These are phyloP conservation scores for Colistium nudipinnis DNA, from an alignment of 2,113 vertebrate species.

Conservation along the genomic window DNA sequence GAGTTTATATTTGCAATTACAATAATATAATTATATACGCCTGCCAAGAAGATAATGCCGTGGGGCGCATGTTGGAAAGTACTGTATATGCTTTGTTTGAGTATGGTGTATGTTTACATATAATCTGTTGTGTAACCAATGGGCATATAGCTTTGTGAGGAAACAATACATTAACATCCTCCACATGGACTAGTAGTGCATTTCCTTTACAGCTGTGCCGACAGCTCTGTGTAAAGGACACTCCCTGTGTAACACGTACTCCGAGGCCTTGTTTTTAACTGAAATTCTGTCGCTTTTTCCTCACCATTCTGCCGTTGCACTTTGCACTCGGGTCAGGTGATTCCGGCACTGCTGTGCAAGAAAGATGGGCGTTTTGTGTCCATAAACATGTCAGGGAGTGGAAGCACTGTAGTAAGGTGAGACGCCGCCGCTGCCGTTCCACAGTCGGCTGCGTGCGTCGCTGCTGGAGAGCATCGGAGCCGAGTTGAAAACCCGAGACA, in stretches of 20 bases:
- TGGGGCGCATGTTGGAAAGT: too few species aligned
- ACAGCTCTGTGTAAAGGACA: slow-evolving; percentile 21
- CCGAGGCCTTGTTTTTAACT: slow-evolving; percentile 8
- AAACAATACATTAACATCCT: slow-evolving; percentile 28
- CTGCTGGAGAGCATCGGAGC: slow-evolving; percentile 19
- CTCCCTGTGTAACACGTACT: slow-evolving; percentile 33
- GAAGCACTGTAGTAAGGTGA: slow-evolving; percentile 26
- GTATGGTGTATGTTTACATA: too few species aligned
- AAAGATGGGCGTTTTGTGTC: slow-evolving; percentile 27
- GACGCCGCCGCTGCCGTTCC: slow-evolving; percentile 22
- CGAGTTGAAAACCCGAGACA: too few species aligned
- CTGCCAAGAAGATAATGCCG: too few species aligned
- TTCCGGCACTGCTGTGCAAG: not conserved
- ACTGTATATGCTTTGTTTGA: too few species aligned
- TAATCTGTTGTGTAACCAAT: too few species aligned
- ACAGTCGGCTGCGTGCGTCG: slow-evolving; percentile 33
- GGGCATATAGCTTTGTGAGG: slow-evolving; percentile 11
- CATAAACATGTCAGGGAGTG: slow-evolving; percentile 61
- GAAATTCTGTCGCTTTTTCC: slow-evolving; percentile 13
- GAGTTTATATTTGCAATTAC: not conserved
- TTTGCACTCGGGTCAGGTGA: slow-evolving; percentile 39
- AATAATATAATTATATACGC: too few species aligned
- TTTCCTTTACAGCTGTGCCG: slow-evolving; percentile 22
- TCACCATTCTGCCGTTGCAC: not conserved
- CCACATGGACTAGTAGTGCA: not conserved